These are phyloP conservation scores for Cosmia pyralina DNA, from an alignment of 2,888 invertebrate genomes.

Conservation along the genomic window DNA sequence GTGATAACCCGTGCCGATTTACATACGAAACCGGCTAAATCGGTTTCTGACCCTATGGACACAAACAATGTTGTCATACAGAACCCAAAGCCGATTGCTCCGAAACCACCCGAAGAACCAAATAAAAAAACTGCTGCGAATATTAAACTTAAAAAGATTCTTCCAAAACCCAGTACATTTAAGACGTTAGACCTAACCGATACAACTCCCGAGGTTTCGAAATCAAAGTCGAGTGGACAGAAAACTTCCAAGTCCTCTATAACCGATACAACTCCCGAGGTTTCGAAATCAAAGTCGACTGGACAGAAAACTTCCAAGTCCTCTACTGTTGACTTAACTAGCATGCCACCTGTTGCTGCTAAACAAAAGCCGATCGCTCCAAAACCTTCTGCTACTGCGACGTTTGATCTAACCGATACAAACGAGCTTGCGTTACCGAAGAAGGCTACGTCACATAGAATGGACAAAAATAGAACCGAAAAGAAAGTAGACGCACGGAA, in stretches of 20 bases:
- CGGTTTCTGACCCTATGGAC: neutral
- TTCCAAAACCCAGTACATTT: neutral
- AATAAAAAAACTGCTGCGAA: neutral
- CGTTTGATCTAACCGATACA: slow-evolving; percentile 25
- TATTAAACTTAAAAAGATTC: neutral
- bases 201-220: neutral
- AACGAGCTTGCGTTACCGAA: slow-evolving; percentile 9
- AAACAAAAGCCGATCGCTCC: neutral
- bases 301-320: neutral
- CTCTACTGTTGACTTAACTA: slow-evolving; percentile 38
- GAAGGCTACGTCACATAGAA: slow-evolving; percentile 3
- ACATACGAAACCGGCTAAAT: neutral
- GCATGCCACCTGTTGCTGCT: neutral
- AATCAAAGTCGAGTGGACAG: neutral
- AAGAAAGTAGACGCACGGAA: slow-evolving; percentile 23
- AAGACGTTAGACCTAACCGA: slow-evolving; percentile 14
- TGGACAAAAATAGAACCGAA: neutral
- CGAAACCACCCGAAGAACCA: slow-evolving; percentile 22
- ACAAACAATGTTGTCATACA: neutral
- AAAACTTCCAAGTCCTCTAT: too few relatives aligned
- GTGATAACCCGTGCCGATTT: slow-evolving; percentile 41
- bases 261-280: neutral
- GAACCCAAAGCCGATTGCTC: slow-evolving; percentile 11
- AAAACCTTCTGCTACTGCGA: neutral
- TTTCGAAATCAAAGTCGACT: neutral